Evolutionary conservation across 23 tunicate species (phyloP).

Genomic region (Aplidium turbinatum): DNA sequence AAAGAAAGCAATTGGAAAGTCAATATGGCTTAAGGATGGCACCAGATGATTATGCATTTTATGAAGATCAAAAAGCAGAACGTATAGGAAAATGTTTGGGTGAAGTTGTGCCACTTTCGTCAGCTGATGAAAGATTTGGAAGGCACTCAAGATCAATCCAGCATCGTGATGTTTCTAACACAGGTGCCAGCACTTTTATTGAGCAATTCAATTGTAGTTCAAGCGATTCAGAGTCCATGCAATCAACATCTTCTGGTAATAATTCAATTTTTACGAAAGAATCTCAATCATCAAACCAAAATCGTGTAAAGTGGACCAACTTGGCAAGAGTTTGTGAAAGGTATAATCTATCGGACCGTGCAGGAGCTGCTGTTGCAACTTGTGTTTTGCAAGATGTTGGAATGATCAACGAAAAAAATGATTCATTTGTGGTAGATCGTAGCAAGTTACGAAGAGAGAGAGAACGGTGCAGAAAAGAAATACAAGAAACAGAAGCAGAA

Average conservation of each 20-base stretch:
- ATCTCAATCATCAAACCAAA: conserved; percentile 16
- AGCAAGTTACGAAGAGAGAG: conserved; percentile 33
- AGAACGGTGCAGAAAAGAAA: conserved; percentile 28
- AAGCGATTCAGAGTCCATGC: conserved; percentile 1
- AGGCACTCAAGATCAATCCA: conserved; percentile 12
- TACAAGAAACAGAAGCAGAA: too few species aligned
- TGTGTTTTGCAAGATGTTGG: conserved; percentile 33
- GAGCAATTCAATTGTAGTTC: not conserved
- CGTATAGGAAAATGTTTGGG: conserved; percentile 16
- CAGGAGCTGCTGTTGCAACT: conserved; percentile 41
- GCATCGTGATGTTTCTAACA: too few species aligned
- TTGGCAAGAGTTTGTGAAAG: conserved; percentile 35
- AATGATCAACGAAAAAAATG: conserved; percentile 8
- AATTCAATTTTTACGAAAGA: conserved; percentile 31
- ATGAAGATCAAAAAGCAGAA: conserved; percentile 11
- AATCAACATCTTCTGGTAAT: conserved; percentile 23
- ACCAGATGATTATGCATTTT: conserved; percentile 27
- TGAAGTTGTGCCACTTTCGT: conserved; percentile 4
- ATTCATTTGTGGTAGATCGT: conserved; percentile 24
- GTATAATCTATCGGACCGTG: conserved; percentile 26
- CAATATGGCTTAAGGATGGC: conserved; percentile 8
- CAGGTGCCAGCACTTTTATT: not conserved
- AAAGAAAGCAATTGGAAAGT: conserved; percentile 18
- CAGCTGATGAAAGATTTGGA: conserved; percentile 15
- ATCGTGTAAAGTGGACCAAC: conserved; percentile 26